Evolutionary conservation across 1,140 invertebrate species (phyloP), one percentile per base, ranked within the genome.

Genomic region (Patella vulgata): DNA sequence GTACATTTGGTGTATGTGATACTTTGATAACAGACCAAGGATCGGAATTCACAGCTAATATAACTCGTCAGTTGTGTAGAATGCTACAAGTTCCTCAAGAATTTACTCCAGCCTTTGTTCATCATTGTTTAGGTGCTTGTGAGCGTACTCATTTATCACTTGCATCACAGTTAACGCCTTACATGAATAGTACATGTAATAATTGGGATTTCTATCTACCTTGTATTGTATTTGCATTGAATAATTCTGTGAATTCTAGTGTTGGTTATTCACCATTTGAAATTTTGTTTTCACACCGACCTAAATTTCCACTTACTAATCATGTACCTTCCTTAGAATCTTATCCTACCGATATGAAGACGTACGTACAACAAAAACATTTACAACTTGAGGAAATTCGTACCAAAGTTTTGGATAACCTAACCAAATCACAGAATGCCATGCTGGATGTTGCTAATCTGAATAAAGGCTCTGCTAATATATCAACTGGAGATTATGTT

Each of bases 81-180:
- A 28, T 50, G 23, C 23, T 55, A 4, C 43, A 55, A n/a, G 14
- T 59, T 17, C 9, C 27, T 30, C 31, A 62, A 28, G 44, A 67
- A 21, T 47, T 52, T 42, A 58, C 59, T 12, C 65, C 59, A 12
- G 56, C 52, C n/a, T 54, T 47, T 27, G 17, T 40, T 11, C 54
- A 67, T 21, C 59, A 67, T 46, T 67, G 65, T 31, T 27, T 58
- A 25, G 65, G 65, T 23, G 59, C 65, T 30, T 61, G 59, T 58
- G 42, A 62, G 21, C 17, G 65, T 25, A 56, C 51, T 42, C 59
- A 58, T 48, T 48, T 27, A 54, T 60, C 59, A 14, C 27, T 67
- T 8, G 31, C 54, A 23, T 52, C 54, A 42, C 28, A 31, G 9
- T 8, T 62, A 3, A 67, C 59, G 9, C 52, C 57, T 9, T 57